Evolutionary conservation across 1,140 invertebrate species (phyloP).

Genomic region (Chrysopa pallens): DNA sequence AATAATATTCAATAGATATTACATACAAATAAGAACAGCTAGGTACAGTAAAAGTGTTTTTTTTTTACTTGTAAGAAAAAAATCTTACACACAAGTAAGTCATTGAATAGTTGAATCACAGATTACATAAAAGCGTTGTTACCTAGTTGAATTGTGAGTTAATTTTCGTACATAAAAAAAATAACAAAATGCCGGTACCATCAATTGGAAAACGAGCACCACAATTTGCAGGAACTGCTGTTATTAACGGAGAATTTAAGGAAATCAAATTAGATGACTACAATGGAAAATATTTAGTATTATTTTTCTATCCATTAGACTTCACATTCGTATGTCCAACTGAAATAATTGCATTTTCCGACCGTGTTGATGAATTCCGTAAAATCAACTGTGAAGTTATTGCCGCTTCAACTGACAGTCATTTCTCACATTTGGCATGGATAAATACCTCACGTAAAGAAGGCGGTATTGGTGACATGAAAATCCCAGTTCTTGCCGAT

Average conservation of each 20-base stretch:
- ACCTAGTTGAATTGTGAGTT: too few species aligned
- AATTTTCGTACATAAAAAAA: too few species aligned
- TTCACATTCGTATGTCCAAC: slow-evolving; percentile 95
- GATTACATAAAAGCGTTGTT: too few species aligned
- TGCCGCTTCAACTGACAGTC: slow-evolving; percentile 77
- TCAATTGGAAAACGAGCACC: slow-evolving; percentile 76
- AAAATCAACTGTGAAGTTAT: slow-evolving; percentile 71
- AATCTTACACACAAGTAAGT: too few species aligned
- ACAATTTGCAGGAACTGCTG: slow-evolving; percentile 70
- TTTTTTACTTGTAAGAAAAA: too few species aligned
- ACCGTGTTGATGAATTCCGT: slow-evolving; percentile 64
- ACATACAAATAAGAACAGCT: too few species aligned
- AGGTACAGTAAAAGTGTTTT: too few species aligned
- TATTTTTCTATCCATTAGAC: slow-evolving; percentile 96
- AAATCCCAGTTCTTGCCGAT: slow-evolving; percentile 90
- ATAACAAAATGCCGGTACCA: slow-evolving; percentile 29
- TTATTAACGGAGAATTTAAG: slow-evolving; percentile 82
- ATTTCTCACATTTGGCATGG: slow-evolving; percentile 86
- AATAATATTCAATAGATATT: too few species aligned
- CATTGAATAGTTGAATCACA: too few species aligned
- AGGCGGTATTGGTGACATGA: slow-evolving; percentile 87
- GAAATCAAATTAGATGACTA: slow-evolving; percentile 75
- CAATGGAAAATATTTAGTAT: slow-evolving; percentile 87
- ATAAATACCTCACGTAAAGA: slow-evolving; percentile 90
- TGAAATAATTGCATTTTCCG: slow-evolving; percentile 91